These are phyloP conservation scores for Drosophila vallismaia DNA, from an alignment of 2,888 invertebrate species.

Conservation along the genomic window DNA sequence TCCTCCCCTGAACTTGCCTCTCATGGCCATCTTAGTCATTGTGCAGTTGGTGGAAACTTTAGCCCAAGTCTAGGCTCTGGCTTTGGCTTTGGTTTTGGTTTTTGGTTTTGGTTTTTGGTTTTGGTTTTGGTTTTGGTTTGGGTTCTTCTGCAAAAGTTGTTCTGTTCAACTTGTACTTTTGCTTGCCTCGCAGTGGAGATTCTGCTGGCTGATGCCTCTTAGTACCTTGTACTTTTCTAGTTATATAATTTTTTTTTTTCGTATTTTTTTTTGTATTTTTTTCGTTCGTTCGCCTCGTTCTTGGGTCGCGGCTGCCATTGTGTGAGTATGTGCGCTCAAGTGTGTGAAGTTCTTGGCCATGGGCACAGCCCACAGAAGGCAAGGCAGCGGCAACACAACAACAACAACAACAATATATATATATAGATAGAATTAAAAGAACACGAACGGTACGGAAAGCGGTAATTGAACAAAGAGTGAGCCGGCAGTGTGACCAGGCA, in stretches of 20 bases:
- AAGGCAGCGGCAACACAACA: background rate
- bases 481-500: slow-evolving; percentile 31
- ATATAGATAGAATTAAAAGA: slow-evolving; percentile 3
- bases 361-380: slow-evolving; percentile 47
- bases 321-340: slow-evolving; percentile 62
- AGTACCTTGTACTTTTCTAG: slow-evolving; percentile 58
- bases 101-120: slow-evolving; percentile 11
- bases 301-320: slow-evolving; percentile 14
- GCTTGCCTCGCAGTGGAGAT: slow-evolving; percentile 31
- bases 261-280: slow-evolving; percentile 36
- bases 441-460: slow-evolving; percentile 29
- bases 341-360: slow-evolving; percentile 74
- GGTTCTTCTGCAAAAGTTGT: slow-evolving; percentile 25
- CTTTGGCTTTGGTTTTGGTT: slow-evolving; percentile 8
- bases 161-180: slow-evolving; percentile 66
- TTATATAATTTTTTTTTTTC: slow-evolving; percentile 65
- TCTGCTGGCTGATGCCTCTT: slow-evolving; percentile 37
- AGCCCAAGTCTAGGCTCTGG: slow-evolving; percentile 25
- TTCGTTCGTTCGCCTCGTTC: slow-evolving; percentile 16
- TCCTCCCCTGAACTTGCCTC: slow-evolving; percentile 18
- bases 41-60: slow-evolving; percentile 21
- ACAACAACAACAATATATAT: background rate
- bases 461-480: slow-evolving; percentile 40
- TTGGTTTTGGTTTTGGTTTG: slow-evolving; percentile 13
- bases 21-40: slow-evolving; percentile 35